Evolutionary conservation across 2,797 vertebrate genomes (phyloP).

Genomic region (Tragelaphus oryx): DNA sequence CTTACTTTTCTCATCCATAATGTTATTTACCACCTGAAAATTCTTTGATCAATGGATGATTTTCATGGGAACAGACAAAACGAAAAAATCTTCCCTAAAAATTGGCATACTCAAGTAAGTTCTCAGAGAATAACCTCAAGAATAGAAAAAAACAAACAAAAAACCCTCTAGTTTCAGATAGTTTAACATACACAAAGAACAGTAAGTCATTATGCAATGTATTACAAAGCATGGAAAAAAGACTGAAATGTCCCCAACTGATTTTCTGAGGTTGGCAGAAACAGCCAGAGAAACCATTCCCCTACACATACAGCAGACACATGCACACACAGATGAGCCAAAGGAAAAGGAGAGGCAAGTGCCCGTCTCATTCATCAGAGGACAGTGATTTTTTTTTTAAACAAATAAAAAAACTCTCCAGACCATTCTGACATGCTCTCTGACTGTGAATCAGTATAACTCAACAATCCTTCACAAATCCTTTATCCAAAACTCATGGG

Average conservation of each 20-base stretch:
- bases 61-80: neutral
- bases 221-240: neutral
- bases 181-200: neutral
- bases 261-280: neutral
- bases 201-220: neutral
- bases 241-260: neutral
- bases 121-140: neutral
- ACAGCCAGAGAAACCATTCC: neutral
- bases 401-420: neutral
- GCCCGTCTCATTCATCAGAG: neutral
- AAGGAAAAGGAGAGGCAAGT: neutral
- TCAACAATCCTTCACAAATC: neutral
- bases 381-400: neutral
- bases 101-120: neutral
- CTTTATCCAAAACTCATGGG: neutral
- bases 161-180: neutral
- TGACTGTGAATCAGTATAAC: neutral
- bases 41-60: neutral
- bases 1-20: neutral
- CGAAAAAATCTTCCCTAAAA: neutral
- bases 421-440: neutral
- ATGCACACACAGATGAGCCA: neutral
- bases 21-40: neutral
- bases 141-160: neutral
- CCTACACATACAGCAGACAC: neutral